phyloP scores from a whole-genome alignment of 2,113 vertebrate genomes.

The Muntiacus reevesi region DNA sequence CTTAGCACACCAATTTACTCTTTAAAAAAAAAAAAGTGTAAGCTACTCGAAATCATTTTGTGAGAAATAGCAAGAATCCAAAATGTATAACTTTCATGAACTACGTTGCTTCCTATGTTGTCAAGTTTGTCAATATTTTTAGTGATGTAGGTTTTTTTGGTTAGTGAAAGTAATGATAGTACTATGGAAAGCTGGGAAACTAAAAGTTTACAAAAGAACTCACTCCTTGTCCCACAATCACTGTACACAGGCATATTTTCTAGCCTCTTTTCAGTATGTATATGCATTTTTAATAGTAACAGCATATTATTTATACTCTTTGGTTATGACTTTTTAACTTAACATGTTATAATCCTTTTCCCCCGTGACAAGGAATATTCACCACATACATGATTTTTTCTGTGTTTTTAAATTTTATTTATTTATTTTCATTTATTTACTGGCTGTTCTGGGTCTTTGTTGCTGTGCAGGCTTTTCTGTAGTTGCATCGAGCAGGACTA shows the following conservation, averaged over 20 bases:
- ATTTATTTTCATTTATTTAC: not conserved
- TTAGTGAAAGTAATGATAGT: not conserved
- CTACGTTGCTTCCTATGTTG: not conserved
- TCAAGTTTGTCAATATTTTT: not conserved
- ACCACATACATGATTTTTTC: not conserved
- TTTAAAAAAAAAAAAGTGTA: not conserved
- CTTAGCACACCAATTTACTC: not conserved
- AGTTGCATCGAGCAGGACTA: not conserved
- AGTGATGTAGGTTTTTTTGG: not conserved
- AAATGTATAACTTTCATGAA: not conserved
- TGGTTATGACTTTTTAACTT: not conserved
- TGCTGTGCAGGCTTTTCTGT: not conserved
- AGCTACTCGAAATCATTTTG: not conserved
- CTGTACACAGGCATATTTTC: not conserved
- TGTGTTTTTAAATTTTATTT: not conserved
- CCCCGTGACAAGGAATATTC: not conserved
- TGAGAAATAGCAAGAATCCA: not conserved
- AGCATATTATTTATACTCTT: not conserved
- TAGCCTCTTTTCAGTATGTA: not conserved
- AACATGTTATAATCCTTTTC: not conserved
- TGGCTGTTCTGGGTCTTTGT: not conserved
- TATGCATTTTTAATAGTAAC: not conserved
- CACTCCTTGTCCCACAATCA: not conserved
- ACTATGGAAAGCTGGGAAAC: not conserved
- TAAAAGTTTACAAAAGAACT: not conserved